Percentiles rank a stretch among this genome's conserved stretches.
These are phyloP conservation scores for Gryllus bimaculatus DNA, from an alignment of 1,140 invertebrate genomes.

Conservation along the genomic window DNA sequence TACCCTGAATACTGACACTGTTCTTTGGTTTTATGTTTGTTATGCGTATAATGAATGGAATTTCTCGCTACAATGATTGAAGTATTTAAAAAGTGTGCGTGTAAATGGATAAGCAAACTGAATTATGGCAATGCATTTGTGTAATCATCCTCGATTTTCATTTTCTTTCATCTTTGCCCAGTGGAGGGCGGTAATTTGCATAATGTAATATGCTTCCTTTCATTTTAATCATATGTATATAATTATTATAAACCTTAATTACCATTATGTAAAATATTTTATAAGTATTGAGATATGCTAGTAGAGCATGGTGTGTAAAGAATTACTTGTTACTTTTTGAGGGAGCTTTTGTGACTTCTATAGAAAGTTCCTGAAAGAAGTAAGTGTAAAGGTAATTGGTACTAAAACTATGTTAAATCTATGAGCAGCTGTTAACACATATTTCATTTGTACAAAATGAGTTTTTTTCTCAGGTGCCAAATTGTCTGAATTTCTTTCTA, in stretches of 20 bases:
- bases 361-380: slow-evolving; percentile 1
- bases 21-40: no score
- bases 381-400: not conserved
- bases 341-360: not conserved
- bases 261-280: not conserved
- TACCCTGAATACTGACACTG: no score
- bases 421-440: not conserved
- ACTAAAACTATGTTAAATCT: not conserved
- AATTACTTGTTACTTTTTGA: not conserved
- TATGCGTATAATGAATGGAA: no score
- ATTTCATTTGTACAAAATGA: not conserved
- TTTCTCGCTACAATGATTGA: no score
- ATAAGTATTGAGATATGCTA: not conserved
- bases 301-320: not conserved
- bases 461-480: not conserved
- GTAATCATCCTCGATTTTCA: no score
- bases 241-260: not conserved
- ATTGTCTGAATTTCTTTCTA: not conserved
- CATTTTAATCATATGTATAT: not conserved
- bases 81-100: no score
- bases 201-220: not conserved
- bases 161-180: not conserved
- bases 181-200: not conserved
- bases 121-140: no score
- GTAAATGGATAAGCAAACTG: no score